Evolutionary conservation across 2,888 invertebrate species (phyloP), one percentile per base, ranked within the genome.

Genomic region (Bombyx huttoni): DNA sequence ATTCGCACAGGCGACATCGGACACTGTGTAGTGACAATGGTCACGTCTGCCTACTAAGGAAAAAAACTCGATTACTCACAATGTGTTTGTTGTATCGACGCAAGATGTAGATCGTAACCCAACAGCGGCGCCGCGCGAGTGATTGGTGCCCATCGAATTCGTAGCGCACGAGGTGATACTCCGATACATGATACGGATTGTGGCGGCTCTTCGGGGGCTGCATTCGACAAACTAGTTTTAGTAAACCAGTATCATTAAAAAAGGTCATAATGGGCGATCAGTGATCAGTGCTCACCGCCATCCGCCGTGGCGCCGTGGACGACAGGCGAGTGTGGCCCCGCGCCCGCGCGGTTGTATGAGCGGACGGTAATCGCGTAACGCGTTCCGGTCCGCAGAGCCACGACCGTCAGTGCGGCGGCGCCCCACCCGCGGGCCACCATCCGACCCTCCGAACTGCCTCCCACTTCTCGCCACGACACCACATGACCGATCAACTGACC

Each of bases 71-170:
- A 10, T 13, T 14, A 64, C 74, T 73, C 34, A 81, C 81, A 56
- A 3, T 68, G 61, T 0, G 67, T 52, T 14, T 65, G 58, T 49
- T 71, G 62, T 13, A 78, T 53, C 0, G 93, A 91, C 54, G 93
- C 91, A 78, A 94, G 96, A 65, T 93, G 89, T 58, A 96, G 88
- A 79, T 94, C 94, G 86, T 95, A 97, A 13, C 95, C 96, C 66
- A 91, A 91, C 58, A 93, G 89, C 54, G 91, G 91, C 54, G 91
- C 91, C 73, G 88, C 84, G 65, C 88, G 86, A 90, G 59, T 52
- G 34, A 68, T 64, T 8, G 91, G 93, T 90, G 93, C 47, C 92
- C 92, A 75, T 92, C 90, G 83, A 65, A 95, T 91, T 70, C 94
- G 93, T 63, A 95, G 85, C 67, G 92, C 91, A 63, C 93, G 92